Conservation (phyloP, 2,888 invertebrate species). For the Plebejus melissa region DNA sequence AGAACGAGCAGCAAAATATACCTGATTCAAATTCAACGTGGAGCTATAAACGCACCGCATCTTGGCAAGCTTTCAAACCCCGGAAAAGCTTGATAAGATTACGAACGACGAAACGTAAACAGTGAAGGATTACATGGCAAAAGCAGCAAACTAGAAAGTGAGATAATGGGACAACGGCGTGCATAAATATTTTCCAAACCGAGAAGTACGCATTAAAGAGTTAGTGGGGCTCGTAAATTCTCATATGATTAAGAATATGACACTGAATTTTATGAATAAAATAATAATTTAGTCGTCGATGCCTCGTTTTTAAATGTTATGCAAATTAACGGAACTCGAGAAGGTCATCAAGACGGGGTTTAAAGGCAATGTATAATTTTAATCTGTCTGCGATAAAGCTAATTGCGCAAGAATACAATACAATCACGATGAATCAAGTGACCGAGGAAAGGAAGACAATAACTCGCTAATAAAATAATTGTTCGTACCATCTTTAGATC, state of each 20-base stretch:
- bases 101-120: slow-evolving; percentile 16
- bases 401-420: neutral
- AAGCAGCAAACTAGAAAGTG: neutral
- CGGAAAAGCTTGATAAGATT: slow-evolving; percentile 19
- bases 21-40: neutral
- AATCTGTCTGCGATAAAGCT: neutral
- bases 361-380: neutral
- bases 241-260: neutral
- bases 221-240: neutral
- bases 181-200: neutral
- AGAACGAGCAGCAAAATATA: neutral
- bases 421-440: slow-evolving; percentile 30
- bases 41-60: neutral
- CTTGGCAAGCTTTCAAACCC: slow-evolving; percentile 19
- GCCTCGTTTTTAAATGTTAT: neutral
- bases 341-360: slow-evolving; percentile 18
- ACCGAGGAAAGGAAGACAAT: slow-evolving; percentile 28
- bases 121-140: neutral
- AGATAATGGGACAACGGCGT: neutral
- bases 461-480: slow-evolving; percentile 28
- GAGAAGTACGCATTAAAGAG: neutral
- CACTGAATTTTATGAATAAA: neutral
- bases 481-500: slow-evolving; percentile 71
- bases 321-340: slow-evolving; percentile 11
- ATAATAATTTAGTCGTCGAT: slow-evolving; percentile 1